Base-by-base conservation (phyloP, 2,888 invertebrate genomes). In the Protophormia terraenovae region DNA sequence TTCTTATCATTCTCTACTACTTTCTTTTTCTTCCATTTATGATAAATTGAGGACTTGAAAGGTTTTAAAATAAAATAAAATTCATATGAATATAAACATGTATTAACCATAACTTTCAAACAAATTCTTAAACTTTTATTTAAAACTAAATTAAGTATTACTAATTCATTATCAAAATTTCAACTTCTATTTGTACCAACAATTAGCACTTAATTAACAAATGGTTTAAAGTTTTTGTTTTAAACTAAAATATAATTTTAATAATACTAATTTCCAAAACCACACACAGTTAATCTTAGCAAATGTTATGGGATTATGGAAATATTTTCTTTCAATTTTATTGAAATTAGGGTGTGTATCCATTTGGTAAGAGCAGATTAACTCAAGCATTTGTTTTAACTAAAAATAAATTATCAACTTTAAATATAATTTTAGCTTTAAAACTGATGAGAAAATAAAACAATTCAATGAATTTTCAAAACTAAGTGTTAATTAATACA, bases 401-500 rank as follows among this genome's bases (percentile, higher is more conserved):
- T 47, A n/a, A 47, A 45, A 66, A 35, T 29, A 19, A 53, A 67
- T 77, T 55, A 8, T 3, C 38, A 38, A 19, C 19, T 27, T 35
- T 16, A 38, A 27, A 75, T 14, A 50, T 7, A 16, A 16, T 16
- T n/a, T 3, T 35, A 10, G 10, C 10, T 10, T 10, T 10, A n/a
- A 5, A 29, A 35, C 35, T 50, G 60, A n/a, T 78, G 71, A 71
- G 71, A 79, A 66, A 80, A 72, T 72, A 66, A 72, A 55, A 55
- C 62, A 55, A 80, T 32, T 55, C 55, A 73, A 78, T 77, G 60
- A 53, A 35, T 78, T 78, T 83, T 67, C 10, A n/a, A 58, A 29
- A 27, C 8, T 7, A 73, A 78, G 78, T 78, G 83, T 67, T 83
- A 77, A 78, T 83, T 82, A 45, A 71, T 24, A 47, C 19, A 75